phyloP scores from a whole-genome alignment of 2,888 invertebrate genomes.

The Poecilus cupreus region DNA sequence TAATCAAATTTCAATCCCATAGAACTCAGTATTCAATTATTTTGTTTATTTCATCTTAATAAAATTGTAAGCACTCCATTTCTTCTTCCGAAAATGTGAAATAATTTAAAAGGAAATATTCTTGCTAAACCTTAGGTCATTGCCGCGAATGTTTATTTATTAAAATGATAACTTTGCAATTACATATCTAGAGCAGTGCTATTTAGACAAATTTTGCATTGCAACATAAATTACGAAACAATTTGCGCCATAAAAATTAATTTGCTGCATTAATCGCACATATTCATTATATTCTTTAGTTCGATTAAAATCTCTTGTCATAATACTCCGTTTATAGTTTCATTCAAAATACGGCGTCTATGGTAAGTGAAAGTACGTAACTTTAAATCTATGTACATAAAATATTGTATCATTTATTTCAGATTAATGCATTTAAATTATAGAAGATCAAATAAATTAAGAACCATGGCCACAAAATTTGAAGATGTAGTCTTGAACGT shows the following conservation, averaged over 20 bases:
- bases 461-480: conserved; percentile 20
- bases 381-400: too few relatives aligned
- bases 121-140: too few relatives aligned
- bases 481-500: conserved; percentile 39
- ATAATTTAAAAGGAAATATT: too few relatives aligned
- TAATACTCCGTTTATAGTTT: not conserved
- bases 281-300: not conserved
- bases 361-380: not conserved
- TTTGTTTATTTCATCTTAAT: too few relatives aligned
- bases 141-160: not conserved
- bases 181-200: not conserved
- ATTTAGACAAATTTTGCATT: not conserved
- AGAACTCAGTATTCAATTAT: too few relatives aligned
- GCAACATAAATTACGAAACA: not conserved
- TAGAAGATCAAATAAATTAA: conserved; percentile 4
- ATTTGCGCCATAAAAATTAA: not conserved
- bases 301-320: not conserved
- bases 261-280: not conserved
- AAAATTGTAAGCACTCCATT: too few relatives aligned
- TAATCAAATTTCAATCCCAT: too few relatives aligned
- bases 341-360: not conserved
- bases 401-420: too few relatives aligned
- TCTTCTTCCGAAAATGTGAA: too few relatives aligned
- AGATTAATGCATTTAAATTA: conserved; percentile 23
- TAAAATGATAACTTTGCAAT: not conserved